Evolutionary conservation across 2,797 vertebrate species (phyloP).

Genomic region (Podarcis siculus): DNA sequence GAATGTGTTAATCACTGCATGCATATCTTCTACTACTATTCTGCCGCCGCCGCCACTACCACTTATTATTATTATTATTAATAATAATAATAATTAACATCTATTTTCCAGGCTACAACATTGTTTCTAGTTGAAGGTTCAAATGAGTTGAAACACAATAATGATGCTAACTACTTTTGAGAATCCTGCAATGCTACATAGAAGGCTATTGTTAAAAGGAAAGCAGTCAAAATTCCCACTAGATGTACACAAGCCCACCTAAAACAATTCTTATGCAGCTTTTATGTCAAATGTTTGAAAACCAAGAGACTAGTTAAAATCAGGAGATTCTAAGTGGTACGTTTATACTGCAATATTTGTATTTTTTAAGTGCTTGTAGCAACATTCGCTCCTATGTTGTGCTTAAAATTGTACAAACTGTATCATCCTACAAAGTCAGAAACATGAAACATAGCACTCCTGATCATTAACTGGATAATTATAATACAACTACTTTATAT

Average conservation of each 20-base stretch:
- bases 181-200: background rate
- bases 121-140: no score
- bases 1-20: background rate
- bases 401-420: background rate
- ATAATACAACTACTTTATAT: background rate
- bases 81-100: no score
- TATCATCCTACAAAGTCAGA: background rate
- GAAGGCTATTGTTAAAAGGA: background rate
- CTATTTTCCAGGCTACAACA: no score
- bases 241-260: background rate
- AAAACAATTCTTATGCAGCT: background rate
- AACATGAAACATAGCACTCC: background rate
- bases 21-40: background rate
- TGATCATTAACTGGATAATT: background rate
- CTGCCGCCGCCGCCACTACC: background rate
- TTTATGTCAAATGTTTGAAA: background rate
- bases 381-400: background rate
- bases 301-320: background rate
- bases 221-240: background rate
- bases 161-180: background rate
- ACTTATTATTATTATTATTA: no score
- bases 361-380: background rate
- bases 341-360: background rate
- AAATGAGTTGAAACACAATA: no score
- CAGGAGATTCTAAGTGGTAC: background rate